Conservation (phyloP, 2,797 vertebrate genomes). For the Sebastiscus tertius region DNA sequence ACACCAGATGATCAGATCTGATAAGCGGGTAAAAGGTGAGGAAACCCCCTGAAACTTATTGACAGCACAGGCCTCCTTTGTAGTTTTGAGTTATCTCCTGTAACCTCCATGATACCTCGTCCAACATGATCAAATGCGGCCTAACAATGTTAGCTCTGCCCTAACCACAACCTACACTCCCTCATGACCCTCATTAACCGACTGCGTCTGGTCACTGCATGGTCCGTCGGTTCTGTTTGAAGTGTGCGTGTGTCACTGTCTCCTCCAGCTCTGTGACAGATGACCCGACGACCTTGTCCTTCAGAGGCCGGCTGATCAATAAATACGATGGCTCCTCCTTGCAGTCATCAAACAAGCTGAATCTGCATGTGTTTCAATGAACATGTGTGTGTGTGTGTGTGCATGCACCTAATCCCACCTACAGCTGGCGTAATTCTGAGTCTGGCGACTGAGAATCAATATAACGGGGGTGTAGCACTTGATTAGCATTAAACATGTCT, state of each 20-base stretch:
- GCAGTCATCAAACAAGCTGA: conserved; percentile 57
- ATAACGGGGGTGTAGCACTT: conserved; percentile 7
- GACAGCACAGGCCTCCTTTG: conserved; percentile 51
- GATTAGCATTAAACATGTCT: conserved; percentile 76
- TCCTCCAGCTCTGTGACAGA: conserved; percentile 63
- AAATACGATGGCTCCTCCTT: conserved; percentile 53
- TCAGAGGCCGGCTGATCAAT: conserved; percentile 72
- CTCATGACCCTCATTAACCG: conserved; percentile 69
- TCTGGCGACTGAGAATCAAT: conserved; percentile 59
- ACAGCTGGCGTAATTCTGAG: conserved; percentile 37
- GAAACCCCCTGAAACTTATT: conserved; percentile 43
- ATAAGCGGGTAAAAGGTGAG: conserved; percentile 31
- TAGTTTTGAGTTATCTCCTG: conserved; percentile 50
- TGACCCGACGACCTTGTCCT: conserved; percentile 75
- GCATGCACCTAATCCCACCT: conserved; percentile 6
- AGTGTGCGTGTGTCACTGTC: conserved; percentile 60
- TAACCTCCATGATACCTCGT: conserved; percentile 39
- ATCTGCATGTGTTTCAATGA: conserved; percentile 28
- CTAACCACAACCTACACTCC: conserved; percentile 64
- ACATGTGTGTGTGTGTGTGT: background rate
- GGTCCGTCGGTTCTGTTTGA: conserved; percentile 67
- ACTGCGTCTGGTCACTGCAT: conserved; percentile 43
- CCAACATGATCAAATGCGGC: conserved; percentile 65
- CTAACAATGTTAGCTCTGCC: conserved; percentile 64
- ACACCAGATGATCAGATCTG: conserved; percentile 3